These are phyloP conservation scores for Drosophila kuntzei DNA, from an alignment of 2,888 invertebrate genomes.

Conservation along the genomic window DNA sequence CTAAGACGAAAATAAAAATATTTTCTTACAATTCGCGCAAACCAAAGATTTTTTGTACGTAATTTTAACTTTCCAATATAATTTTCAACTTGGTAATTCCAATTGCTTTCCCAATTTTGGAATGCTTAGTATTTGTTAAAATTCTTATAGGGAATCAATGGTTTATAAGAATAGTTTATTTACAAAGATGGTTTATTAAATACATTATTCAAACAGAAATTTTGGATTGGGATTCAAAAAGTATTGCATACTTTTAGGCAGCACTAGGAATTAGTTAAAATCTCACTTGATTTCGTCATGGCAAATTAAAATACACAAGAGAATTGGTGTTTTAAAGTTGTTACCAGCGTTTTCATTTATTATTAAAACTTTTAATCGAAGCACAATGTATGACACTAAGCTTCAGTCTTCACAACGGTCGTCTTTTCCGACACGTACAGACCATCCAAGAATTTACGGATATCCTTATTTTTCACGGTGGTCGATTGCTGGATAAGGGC, in stretches of 20 bases:
- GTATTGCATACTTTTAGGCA: background rate
- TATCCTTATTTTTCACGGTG: slow-evolving; percentile 99
- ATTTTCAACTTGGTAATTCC: too few relatives aligned
- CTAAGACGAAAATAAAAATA: too few relatives aligned
- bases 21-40: too few relatives aligned
- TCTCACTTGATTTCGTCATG: background rate
- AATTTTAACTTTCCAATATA: too few relatives aligned
- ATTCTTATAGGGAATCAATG: too few relatives aligned
- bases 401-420: slow-evolving; percentile 93
- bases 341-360: slow-evolving; percentile 65
- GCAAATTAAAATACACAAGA: background rate
- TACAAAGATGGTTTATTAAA: background rate
- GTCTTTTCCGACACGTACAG: slow-evolving; percentile 99
- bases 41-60: too few relatives aligned
- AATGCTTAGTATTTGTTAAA: too few relatives aligned
- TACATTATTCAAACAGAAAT: background rate
- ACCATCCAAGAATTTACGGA: slow-evolving; percentile 99
- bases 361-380: slow-evolving; percentile 72
- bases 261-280: background rate
- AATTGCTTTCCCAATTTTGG: too few relatives aligned
- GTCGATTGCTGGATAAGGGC: slow-evolving; percentile 99
- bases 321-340: slow-evolving; percentile 55
- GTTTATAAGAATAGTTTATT: background rate
- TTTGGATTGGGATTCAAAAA: background rate
- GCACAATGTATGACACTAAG: slow-evolving; percentile 68